These are phyloP conservation scores for Nerophis lumbriciformis DNA, from an alignment of 2,113 vertebrate genomes.

Conservation along the genomic window DNA sequence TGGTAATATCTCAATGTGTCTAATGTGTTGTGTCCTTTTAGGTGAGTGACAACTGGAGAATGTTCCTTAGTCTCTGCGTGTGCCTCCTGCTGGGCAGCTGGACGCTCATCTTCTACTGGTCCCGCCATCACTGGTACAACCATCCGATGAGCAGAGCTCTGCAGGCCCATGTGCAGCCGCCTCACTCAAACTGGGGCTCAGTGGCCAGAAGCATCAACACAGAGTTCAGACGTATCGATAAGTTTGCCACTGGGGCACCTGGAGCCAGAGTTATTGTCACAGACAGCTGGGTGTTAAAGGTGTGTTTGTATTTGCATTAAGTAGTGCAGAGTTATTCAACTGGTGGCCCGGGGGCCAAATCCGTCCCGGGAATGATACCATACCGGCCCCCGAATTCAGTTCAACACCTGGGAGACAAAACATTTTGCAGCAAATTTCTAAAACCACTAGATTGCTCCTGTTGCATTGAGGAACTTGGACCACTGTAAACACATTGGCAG, in stretches of 20 bases:
- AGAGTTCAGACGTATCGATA: conserved; percentile 89
- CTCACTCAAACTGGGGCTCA: conserved; percentile 72
- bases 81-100: conserved; percentile 66
- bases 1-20: too few relatives aligned
- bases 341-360: too few relatives aligned
- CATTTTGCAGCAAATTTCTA: too few relatives aligned
- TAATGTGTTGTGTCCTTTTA: conserved; percentile 34
- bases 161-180: conserved; percentile 68
- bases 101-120: conserved; percentile 80
- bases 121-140: conserved; percentile 70
- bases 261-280: conserved; percentile 87
- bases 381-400: too few relatives aligned
- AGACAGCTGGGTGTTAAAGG: conserved; percentile 84
- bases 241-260: conserved; percentile 83
- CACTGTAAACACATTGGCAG: too few relatives aligned
- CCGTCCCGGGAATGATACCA: too few relatives aligned
- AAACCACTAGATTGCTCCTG: too few relatives aligned
- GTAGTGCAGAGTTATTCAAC: too few relatives aligned
- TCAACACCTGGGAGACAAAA: too few relatives aligned
- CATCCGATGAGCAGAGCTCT: conserved; percentile 80
- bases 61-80: conserved; percentile 72
- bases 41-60: conserved; percentile 73
- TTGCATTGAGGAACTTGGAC: too few relatives aligned
- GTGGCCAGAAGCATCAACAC: conserved; percentile 84
- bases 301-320: background rate